Evolutionary conservation across 2,888 invertebrate genomes (phyloP).

Genomic region (Ectemnius cavifrons): DNA sequence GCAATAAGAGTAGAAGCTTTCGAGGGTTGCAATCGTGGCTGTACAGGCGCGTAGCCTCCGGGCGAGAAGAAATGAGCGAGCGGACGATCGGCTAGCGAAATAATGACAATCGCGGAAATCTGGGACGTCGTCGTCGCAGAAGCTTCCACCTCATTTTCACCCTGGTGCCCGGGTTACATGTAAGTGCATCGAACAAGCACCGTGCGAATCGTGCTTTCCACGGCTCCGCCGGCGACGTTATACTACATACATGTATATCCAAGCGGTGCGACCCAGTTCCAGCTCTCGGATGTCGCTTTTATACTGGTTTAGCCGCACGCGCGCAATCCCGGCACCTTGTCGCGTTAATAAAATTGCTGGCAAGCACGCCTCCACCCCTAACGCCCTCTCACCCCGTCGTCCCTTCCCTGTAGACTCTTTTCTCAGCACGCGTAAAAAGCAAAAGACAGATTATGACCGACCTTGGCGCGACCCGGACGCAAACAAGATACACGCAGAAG

Average conservation of each 20-base stretch:
- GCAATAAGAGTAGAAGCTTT: no score
- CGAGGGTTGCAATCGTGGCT: background rate
- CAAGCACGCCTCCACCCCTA: background rate
- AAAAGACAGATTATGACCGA: no score
- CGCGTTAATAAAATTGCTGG: conserved; percentile 36
- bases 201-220: background rate
- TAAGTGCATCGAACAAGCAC: background rate
- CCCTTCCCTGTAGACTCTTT: no score
- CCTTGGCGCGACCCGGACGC: no score
- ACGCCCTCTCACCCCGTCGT: no score
- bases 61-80: background rate
- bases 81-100: background rate
- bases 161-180: background rate
- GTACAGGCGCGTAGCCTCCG: background rate
- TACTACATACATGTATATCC: background rate
- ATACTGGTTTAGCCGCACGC: conserved; percentile 23
- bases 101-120: conserved; percentile 4
- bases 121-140: background rate
- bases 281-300: conserved; percentile 19
- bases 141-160: background rate
- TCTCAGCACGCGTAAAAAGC: no score
- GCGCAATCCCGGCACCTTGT: conserved; percentile 19
- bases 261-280: conserved; percentile 29
- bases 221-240: background rate
- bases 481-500: no score